These are phyloP conservation scores for Corythornis cristatus DNA, from an alignment of 2,113 vertebrate species.

Conservation along the genomic window DNA sequence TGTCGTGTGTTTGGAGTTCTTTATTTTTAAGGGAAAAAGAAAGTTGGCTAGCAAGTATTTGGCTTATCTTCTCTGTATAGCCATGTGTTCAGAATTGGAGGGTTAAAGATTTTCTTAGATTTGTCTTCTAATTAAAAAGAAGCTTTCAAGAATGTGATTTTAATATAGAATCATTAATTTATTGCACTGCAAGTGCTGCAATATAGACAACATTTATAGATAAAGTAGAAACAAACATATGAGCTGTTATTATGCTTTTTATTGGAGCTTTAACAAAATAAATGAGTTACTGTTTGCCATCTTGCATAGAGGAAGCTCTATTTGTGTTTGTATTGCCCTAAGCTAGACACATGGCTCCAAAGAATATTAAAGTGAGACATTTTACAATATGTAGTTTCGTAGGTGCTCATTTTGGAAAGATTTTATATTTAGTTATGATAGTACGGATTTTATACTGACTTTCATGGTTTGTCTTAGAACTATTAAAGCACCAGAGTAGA, in stretches of 20 bases:
- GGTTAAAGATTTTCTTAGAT: not conserved
- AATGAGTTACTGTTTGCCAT: conserved; percentile 38
- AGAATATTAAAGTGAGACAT: not conserved
- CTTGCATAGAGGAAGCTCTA: conserved; percentile 28
- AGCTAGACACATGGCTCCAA: conserved; percentile 37
- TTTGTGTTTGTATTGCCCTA: not conserved
- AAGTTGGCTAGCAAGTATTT: not conserved
- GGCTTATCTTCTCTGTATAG: not conserved
- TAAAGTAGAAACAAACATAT: not conserved
- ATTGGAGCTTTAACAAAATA: conserved; percentile 55
- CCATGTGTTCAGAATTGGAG: not conserved
- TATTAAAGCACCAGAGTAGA: not conserved
- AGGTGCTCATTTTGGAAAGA: not conserved
- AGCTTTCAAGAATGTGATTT: not conserved
- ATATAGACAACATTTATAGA: not conserved
- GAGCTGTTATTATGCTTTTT: not conserved
- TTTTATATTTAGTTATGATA: not conserved
- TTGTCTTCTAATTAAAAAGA: not conserved
- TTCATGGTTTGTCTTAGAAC: not conserved
- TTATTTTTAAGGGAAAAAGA: not conserved
- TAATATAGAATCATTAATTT: not conserved
- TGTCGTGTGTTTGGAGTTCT: not conserved
- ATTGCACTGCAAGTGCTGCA: not conserved
- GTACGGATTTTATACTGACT: not conserved
- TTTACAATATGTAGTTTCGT: not conserved